phyloP scores from a whole-genome alignment of 2,113 vertebrate genomes.

The Corythornis madagascariensis region DNA sequence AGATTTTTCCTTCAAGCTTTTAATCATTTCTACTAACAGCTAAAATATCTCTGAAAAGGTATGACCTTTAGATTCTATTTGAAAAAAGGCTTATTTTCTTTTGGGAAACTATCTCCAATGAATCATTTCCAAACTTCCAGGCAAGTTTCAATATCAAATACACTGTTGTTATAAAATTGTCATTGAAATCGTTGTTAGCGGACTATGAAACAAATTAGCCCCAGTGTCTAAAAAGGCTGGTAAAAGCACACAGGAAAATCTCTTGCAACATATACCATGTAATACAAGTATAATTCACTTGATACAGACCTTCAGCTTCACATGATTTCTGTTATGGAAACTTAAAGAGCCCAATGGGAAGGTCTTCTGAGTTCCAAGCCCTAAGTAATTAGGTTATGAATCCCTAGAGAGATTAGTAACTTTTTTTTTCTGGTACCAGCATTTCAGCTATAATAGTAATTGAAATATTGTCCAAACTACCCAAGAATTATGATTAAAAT shows the following conservation, averaged over 20 bases:
- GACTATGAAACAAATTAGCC: not conserved
- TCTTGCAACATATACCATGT: not conserved
- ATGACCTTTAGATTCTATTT: constrained; percentile 51
- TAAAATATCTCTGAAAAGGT: constrained; percentile 52
- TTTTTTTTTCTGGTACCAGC: not conserved
- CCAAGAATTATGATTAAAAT: not conserved
- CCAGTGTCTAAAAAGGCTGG: not conserved
- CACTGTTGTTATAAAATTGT: not conserved
- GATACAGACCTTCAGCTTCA: not conserved
- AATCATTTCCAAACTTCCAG: constrained; percentile 25
- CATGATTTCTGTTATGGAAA: not conserved
- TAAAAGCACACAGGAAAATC: not conserved
- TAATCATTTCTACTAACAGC: constrained; percentile 41
- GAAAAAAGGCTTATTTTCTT: not conserved
- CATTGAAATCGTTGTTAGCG: not conserved
- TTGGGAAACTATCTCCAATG: constrained; percentile 28
- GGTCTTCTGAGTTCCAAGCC: not conserved
- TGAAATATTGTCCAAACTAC: not conserved
- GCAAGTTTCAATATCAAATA: not conserved
- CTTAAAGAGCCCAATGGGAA: not conserved
- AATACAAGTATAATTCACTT: not conserved
- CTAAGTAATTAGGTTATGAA: not conserved
- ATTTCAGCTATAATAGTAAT: not conserved
- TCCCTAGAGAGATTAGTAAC: not conserved
- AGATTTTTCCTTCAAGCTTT: constrained; percentile 50